Conservation (phyloP, 2,113 vertebrate genomes). For the Otocyon megalotis region DNA sequence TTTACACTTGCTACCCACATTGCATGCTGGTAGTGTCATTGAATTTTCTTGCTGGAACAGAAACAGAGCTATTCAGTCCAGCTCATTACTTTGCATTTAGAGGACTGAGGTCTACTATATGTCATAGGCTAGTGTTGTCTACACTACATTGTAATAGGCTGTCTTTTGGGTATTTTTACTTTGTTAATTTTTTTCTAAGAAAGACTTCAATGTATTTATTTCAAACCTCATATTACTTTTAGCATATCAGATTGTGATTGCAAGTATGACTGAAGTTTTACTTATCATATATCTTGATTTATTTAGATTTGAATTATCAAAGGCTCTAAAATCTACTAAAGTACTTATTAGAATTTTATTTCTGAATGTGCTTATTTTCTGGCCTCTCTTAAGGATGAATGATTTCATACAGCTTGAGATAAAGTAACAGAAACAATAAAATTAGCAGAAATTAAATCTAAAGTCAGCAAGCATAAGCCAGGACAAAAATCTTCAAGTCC, state of each 20-base stretch:
- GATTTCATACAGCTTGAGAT: constrained; percentile 15
- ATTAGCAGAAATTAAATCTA: not conserved
- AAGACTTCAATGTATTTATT: not conserved
- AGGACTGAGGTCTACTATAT: not conserved
- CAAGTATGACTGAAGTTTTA: not conserved
- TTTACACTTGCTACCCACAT: not conserved
- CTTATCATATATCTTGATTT: not conserved
- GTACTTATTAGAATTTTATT: constrained; percentile 19
- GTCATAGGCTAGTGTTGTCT: not conserved
- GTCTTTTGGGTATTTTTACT: not conserved
- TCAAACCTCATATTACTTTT: constrained; percentile 16
- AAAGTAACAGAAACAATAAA: not conserved
- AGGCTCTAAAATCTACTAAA: not conserved
- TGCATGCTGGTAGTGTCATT: not conserved
- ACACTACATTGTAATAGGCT: not conserved
- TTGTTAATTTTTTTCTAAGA: not conserved
- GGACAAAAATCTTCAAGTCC: not conserved
- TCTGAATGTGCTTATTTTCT: constrained; percentile 22
- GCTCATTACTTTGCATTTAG: not conserved
- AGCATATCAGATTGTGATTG: not conserved
- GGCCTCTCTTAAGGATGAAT: not conserved
- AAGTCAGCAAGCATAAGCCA: not conserved
- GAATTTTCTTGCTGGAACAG: constrained; percentile 4
- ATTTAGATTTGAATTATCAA: constrained; percentile 36
- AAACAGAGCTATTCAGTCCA: not conserved